Base-by-base conservation (phyloP, 2,797 vertebrate species). In the Poecilia wingei region DNA sequence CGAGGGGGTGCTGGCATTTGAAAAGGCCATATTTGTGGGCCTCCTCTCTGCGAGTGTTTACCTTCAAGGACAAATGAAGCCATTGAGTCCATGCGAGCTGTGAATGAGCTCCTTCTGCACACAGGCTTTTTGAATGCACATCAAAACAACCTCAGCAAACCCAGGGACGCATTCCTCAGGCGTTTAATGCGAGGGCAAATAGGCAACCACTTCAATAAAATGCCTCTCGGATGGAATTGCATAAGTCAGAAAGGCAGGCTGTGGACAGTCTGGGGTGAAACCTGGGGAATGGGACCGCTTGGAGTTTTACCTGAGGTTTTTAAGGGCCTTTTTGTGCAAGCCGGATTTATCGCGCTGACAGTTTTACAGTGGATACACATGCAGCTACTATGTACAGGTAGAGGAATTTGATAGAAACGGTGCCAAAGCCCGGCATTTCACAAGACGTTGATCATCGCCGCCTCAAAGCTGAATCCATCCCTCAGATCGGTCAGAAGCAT, bases 61-160 rank as follows among this genome's bases (percentile, higher is more conserved):
- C 95, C 91, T 94, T 94, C 84, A 51, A 86, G 94, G 94, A 96
- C 95, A 96, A 96, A 96, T 92, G 95, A 93, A 92, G 91, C 92
- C 92, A 95, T 96, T 96, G 95, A 96, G 91, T 86, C 73, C 73
- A 85, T 75, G 82, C 18, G 81, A 91, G 93, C 92, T 90, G 94
- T 96, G 94, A 96, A 96, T 96, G 93, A 94, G 93, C 93, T 93
- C 94, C 93, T 95, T 96, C 94, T 95, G 89, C 90, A 93, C 93
- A 92, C 53, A 1, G 79, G 84, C 92, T 94, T 94, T 95, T 92
- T 94, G 86, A 94, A 94, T 90, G 87, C 92, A 95, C 93, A 94
- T 95, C 94, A 95, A 95, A 95, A 94, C 93, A 94, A 94, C 94
- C 94, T 95, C 93, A 92, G 93, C 92, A 94, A 94, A 95, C 94